Evolutionary conservation across 2,113 vertebrate species (phyloP).

Genomic region (Anolis carolinensis): DNA sequence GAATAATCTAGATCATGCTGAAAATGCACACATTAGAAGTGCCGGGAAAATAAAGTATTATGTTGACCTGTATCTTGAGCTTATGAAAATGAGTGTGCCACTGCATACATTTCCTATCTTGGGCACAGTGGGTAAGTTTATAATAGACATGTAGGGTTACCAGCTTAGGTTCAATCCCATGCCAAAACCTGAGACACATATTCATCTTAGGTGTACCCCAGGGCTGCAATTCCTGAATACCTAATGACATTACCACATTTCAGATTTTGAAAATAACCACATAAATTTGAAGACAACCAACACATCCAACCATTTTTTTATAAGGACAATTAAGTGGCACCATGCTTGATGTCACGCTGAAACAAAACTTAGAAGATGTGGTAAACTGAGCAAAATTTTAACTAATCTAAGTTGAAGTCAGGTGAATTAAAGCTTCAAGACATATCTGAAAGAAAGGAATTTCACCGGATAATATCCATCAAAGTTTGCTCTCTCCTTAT

Average conservation of each 20-base stretch:
- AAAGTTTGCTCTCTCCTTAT: conserved; percentile 43
- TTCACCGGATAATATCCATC: conserved; percentile 3
- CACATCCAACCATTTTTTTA: conserved; percentile 59
- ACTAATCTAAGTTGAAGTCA: conserved; percentile 53
- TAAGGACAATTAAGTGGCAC: conserved; percentile 51
- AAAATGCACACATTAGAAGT: background rate
- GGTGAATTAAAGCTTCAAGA: conserved; percentile 44
- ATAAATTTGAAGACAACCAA: conserved; percentile 2
- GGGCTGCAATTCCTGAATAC: background rate
- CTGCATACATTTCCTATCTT: no score
- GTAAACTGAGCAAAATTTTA: conserved; percentile 40
- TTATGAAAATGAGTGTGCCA: no score
- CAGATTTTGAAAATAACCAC: background rate
- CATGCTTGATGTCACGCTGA: conserved; percentile 50
- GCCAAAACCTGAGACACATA: no score
- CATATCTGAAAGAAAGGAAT: conserved; percentile 46
- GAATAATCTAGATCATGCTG: background rate
- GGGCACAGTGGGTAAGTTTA: no score
- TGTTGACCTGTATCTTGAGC: no score
- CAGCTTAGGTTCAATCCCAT: no score
- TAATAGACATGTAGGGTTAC: no score
- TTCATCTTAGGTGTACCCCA: no score
- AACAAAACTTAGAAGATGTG: conserved; percentile 64
- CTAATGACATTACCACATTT: background rate
- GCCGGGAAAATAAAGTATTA: background rate